Evolutionary conservation across 2,113 vertebrate species (phyloP).

Genomic region (Cynopterus brachyotis): DNA sequence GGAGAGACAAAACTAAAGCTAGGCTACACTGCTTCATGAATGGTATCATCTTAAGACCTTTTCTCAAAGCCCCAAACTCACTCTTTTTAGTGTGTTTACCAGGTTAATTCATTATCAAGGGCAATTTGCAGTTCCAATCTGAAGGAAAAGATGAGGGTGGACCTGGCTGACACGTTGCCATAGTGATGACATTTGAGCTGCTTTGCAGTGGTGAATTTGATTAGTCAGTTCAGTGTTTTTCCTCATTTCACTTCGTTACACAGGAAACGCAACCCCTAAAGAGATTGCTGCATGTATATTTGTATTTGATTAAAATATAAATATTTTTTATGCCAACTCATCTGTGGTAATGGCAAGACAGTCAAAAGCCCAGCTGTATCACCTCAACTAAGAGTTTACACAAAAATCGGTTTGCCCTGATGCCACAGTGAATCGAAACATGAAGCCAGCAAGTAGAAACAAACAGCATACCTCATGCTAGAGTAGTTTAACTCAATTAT

Average conservation of each 20-base stretch:
- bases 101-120: not conserved
- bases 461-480: constrained; percentile 22
- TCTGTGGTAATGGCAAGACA: not conserved
- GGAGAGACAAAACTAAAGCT: not conserved
- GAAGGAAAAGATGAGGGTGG: constrained; percentile 3
- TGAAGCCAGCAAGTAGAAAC: constrained; percentile 25
- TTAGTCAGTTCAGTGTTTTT: constrained; percentile 50
- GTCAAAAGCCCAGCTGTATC: not conserved
- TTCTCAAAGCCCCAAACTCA: not conserved
- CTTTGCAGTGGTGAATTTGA: constrained; percentile 60
- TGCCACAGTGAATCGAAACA: constrained; percentile 10
- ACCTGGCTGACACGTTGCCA: constrained; percentile 64
- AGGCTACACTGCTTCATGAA: not conserved
- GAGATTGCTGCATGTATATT: not conserved
- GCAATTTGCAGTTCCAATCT: not conserved
- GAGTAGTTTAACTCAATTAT: constrained; percentile 10
- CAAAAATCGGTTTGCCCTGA: not conserved
- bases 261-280: constrained; percentile 11
- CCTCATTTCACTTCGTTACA: constrained; percentile 42
- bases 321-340: constrained; percentile 13
- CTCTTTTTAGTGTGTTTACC: constrained; percentile 23
- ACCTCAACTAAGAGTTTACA: constrained; percentile 33
- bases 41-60: not conserved
- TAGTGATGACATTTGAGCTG: constrained; percentile 75
- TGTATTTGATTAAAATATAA: constrained; percentile 46